Conservation (phyloP, 2,888 invertebrate species). For the Lycophotia porphyrea region DNA sequence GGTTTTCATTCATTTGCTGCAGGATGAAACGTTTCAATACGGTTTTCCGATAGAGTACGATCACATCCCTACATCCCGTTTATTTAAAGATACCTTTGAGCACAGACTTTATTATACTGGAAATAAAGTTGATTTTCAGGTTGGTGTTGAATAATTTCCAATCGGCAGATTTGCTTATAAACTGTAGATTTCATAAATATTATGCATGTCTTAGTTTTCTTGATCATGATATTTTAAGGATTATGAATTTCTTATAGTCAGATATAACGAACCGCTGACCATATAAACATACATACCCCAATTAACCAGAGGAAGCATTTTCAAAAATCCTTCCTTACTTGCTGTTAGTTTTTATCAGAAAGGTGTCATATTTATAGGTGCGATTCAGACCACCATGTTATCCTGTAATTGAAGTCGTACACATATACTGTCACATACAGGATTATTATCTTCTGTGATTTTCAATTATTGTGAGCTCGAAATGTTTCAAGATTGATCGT, state of each 20-base stretch:
- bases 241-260: background rate
- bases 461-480: too few species aligned
- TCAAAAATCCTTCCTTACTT: background rate
- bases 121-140: background rate
- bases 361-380: too few species aligned
- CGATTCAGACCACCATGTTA: too few species aligned
- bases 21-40: slow-evolving; percentile 12
- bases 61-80: background rate
- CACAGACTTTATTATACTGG: background rate
- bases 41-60: slow-evolving; percentile 15
- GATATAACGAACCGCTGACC: background rate
- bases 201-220: background rate
- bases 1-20: slow-evolving; percentile 17
- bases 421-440: too few species aligned
- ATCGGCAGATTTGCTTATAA: background rate
- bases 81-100: background rate
- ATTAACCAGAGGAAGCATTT: background rate
- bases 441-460: too few species aligned
- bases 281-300: too few species aligned
- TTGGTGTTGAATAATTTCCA: background rate
- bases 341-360: background rate
- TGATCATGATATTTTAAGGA: background rate
- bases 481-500: too few species aligned
- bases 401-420: too few species aligned
- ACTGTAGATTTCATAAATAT: background rate